A percentile compares a stretch with the other conserved stretches of the same genome.
Evolutionary conservation across 2,888 invertebrate species (phyloP).

Genomic region (Aspidapion aeneum): DNA sequence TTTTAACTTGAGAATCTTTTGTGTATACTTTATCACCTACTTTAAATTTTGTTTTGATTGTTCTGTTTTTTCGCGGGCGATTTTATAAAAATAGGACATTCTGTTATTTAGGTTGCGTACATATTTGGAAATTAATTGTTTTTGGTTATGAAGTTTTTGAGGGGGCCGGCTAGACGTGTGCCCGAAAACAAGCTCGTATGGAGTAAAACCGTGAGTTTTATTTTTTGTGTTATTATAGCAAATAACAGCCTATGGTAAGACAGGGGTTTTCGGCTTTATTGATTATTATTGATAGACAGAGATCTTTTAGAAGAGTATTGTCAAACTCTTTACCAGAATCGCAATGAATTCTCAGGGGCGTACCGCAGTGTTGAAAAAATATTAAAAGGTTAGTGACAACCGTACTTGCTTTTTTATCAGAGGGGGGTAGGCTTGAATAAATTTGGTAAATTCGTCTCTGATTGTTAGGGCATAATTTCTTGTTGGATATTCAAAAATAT

Average conservation of each 20-base stretch:
- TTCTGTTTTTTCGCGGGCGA: not conserved
- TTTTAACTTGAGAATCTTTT: conserved; percentile 18
- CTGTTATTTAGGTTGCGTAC: conserved; percentile 3
- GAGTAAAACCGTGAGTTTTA: conserved; percentile 17
- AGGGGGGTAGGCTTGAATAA: conserved; percentile 6
- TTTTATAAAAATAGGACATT: no score
- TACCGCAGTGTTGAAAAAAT: conserved; percentile 17
- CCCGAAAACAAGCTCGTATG: conserved; percentile 23
- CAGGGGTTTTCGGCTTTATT: conserved; percentile 13
- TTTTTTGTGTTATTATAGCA: conserved; percentile 18
- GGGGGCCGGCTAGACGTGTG: conserved; percentile 21
- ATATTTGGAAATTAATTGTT: conserved; percentile 23
- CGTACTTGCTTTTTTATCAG: conserved; percentile 11
- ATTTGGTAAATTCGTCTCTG: conserved; percentile 12
- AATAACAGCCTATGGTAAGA: conserved; percentile 18
- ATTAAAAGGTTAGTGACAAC: conserved; percentile 12
- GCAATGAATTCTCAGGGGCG: conserved; percentile 17
- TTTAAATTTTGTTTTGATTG: conserved; percentile 23
- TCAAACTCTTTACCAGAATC: conserved; percentile 19
- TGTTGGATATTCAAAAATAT: conserved; percentile 18
- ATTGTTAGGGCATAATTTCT: conserved; percentile 14
- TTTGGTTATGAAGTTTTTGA: conserved; percentile 21
- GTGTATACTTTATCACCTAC: conserved; percentile 20
- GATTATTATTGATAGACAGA: conserved; percentile 17
- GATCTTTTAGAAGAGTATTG: conserved; percentile 15